Conservation (phyloP, 2,888 invertebrate genomes). For the Caenorhabditis sp. region DNA sequence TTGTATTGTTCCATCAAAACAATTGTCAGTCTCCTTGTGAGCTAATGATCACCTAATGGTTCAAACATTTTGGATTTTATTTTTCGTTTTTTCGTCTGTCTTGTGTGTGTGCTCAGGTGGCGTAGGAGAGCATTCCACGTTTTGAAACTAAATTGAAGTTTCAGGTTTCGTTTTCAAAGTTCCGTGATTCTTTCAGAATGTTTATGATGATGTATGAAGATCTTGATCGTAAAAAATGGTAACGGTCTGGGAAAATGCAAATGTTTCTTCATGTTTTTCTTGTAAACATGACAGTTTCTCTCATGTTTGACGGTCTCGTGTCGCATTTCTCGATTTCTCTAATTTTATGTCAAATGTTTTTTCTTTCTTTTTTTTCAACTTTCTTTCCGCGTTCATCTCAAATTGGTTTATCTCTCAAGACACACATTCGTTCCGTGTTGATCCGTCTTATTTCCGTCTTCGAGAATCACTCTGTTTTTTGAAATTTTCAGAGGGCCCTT, state of each 20-base stretch:
- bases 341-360: conserved; percentile 15
- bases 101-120: background rate
- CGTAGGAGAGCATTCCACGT: too few relatives aligned
- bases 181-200: too few relatives aligned
- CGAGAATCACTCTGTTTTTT: too few relatives aligned
- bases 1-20: conserved; percentile 63
- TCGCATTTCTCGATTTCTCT: conserved; percentile 11
- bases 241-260: conserved; percentile 25
- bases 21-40: conserved; percentile 58
- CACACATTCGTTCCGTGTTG: conserved; percentile 15
- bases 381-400: conserved; percentile 29
- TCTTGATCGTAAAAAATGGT: background rate
- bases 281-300: conserved; percentile 20
- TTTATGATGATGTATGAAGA: too few relatives aligned
- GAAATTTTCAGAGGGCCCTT: background rate
- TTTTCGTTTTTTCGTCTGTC: background rate
- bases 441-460: conserved; percentile 15
- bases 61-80: conserved; percentile 51
- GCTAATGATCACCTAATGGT: conserved; percentile 60
- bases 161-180: too few relatives aligned
- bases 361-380: conserved; percentile 15
- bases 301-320: background rate
- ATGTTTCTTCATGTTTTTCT: too few relatives aligned
- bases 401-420: conserved; percentile 35
- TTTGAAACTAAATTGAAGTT: too few relatives aligned